phyloP scores from a whole-genome alignment of 2,797 vertebrate species.

The Propithecus deckenii region DNA sequence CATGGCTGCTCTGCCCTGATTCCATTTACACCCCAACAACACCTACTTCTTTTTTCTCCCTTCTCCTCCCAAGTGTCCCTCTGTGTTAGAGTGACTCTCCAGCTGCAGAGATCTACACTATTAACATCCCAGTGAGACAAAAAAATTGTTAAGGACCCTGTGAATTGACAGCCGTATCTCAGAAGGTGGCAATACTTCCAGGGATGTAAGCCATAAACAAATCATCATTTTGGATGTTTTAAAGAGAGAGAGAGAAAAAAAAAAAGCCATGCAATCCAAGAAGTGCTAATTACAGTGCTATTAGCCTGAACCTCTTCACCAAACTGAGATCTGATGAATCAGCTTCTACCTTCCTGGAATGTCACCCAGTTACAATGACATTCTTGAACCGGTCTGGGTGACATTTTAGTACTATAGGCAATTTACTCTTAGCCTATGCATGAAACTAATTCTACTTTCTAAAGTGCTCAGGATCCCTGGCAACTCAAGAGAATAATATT shows the following conservation, averaged over 20 bases:
- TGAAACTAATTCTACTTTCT: background rate
- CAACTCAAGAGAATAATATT: background rate
- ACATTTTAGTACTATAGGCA: background rate
- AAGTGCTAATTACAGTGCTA: background rate
- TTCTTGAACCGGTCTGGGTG: background rate
- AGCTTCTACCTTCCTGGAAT: conserved; percentile 27
- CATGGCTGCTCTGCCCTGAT: background rate
- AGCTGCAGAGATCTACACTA: background rate
- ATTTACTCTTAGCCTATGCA: background rate
- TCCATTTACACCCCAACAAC: background rate
- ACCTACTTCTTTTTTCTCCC: background rate
- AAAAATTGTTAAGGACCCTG: background rate
- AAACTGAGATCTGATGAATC: background rate
- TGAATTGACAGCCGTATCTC: background rate
- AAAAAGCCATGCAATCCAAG: background rate
- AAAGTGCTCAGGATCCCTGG: background rate
- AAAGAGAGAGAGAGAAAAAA: background rate
- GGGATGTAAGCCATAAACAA: background rate
- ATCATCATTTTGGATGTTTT: background rate
- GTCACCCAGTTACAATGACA: background rate
- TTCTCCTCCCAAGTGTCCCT: background rate
- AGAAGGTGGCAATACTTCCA: background rate
- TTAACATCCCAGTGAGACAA: background rate
- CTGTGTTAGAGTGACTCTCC: background rate
- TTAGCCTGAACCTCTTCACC: background rate